Base-by-base conservation (phyloP, 2,113 vertebrate species). In the Tursiops truncatus region DNA sequence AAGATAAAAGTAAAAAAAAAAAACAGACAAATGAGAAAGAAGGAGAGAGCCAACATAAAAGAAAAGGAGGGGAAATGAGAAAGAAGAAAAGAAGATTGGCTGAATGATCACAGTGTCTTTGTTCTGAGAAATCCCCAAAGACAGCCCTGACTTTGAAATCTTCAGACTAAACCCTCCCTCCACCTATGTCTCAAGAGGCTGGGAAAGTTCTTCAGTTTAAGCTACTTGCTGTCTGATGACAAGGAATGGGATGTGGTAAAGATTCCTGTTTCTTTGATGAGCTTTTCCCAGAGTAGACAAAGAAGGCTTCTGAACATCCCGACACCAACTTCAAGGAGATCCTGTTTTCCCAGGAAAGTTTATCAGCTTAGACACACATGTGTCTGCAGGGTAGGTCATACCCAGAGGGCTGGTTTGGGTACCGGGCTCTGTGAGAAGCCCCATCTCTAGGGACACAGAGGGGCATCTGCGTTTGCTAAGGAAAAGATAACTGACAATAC, bases 111-210 rank as follows among this genome's bases (percentile, higher is more conserved):
- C n/a, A 2, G 58, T 84, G 36, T 36, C 74, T 97, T 97, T 97
- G 96, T 96, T 97, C 90, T 73, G 53, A 97, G 84, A 95, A 67
- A 94, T 81, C 82, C 82, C 96, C 83, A 88, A 81, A 92, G 93
- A 85, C 3, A 94, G 76, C 8, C 3, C 25, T 3, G 23, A 62
- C 83, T 97, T 94, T 62, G 96, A 97, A 97, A 96, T 63, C 67
- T 95, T 93, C 87, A 94, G 81, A 94, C 86, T 82, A n/a, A 41
- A 38, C 41, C 28, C 60, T 88, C 60, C 67, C 28, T 82, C 84
- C 38, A 28, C 11, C 79, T 36, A 13, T 21, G 11, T 38, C 95
- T 94, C 77, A 21, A 68, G 73, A 74, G 23, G 84, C 18, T 2
- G 2, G 38, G 62, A 63, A 63, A 83, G 97, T 89, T 94, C 80